Conservation (phyloP, 2,797 vertebrate species). For the Ispidina picta region DNA sequence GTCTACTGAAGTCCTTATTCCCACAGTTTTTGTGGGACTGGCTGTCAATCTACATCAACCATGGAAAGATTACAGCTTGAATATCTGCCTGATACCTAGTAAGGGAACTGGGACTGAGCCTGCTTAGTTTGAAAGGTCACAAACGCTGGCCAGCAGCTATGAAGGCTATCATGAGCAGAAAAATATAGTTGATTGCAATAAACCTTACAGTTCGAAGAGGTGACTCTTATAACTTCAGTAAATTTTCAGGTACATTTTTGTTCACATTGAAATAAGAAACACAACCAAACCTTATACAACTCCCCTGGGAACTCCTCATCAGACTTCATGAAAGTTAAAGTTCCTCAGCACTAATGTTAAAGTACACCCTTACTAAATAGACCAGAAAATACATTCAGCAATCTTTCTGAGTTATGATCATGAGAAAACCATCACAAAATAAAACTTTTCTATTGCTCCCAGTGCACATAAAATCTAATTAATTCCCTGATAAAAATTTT, state of each 20-base stretch:
- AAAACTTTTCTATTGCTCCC: conserved; percentile 3
- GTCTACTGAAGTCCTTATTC: neutral
- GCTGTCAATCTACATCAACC: neutral
- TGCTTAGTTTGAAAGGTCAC: neutral
- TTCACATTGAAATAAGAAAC: conserved; percentile 14
- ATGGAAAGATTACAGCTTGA: neutral
- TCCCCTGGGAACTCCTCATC: neutral
- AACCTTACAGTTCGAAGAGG: neutral
- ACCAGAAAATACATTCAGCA: conserved; percentile 12
- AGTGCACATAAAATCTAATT: conserved; percentile 9
- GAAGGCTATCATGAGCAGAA: neutral
- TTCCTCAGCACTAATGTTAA: neutral
- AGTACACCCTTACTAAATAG: neutral
- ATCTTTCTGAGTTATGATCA: neutral
- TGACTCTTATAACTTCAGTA: conserved; percentile 19
- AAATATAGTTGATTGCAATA: neutral
- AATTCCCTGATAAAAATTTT: conserved; percentile 26
- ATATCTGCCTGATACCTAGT: neutral
- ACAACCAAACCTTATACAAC: neutral
- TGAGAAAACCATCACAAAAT: conserved; percentile 14
- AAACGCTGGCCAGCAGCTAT: neutral
- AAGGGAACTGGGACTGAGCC: neutral
- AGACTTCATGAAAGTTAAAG: conserved; percentile 27
- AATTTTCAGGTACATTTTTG: neutral
- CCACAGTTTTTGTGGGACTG: neutral